These are phyloP conservation scores for Tyto alba DNA, from an alignment of 2,113 vertebrate genomes.

Conservation along the genomic window DNA sequence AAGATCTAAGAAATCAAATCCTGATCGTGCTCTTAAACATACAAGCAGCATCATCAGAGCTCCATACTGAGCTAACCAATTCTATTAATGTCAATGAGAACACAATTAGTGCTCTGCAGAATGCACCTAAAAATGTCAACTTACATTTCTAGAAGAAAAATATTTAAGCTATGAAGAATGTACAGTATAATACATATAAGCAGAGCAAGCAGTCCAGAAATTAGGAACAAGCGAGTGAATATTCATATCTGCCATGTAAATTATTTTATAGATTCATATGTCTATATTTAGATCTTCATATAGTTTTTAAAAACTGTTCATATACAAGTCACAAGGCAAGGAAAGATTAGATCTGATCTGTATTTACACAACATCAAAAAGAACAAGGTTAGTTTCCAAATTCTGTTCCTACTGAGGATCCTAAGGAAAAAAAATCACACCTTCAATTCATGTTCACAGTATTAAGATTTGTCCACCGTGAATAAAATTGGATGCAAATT, in stretches of 20 bases:
- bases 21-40: background rate
- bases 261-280: background rate
- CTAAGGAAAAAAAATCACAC: background rate
- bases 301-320: background rate
- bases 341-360: background rate
- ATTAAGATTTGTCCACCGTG: accelerated
- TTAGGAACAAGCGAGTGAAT: background rate
- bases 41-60: background rate
- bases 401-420: background rate
- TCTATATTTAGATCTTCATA: background rate
- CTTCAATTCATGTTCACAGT: background rate
- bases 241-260: background rate
- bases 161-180: background rate
- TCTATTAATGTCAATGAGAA: background rate
- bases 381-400: background rate
- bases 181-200: background rate
- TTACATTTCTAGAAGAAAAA: background rate
- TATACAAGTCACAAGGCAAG: background rate
- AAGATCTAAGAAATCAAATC: background rate
- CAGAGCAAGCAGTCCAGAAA: background rate
- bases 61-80: background rate
- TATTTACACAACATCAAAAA: background rate
- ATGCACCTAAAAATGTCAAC: background rate
- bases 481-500: background rate
- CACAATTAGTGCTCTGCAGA: background rate